Conservation (phyloP, 2,797 vertebrate species). For the Eutrigla gurnardus region DNA sequence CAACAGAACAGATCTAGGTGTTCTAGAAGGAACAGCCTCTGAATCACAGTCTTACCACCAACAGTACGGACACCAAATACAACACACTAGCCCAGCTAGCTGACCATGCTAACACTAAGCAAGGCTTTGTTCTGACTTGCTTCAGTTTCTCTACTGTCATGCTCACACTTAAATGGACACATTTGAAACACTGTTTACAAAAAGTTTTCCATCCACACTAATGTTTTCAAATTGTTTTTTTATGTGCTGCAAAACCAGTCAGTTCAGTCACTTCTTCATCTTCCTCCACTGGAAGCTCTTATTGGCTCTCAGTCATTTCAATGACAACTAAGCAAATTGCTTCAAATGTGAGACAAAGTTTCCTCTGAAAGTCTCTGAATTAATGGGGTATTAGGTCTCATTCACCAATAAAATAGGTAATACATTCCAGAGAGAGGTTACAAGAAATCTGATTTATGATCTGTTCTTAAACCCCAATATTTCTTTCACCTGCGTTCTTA, state of each 20-base stretch:
- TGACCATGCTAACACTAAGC: slow-evolving; percentile 24
- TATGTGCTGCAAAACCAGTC: no score
- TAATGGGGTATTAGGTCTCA: no score
- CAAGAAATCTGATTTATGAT: no score
- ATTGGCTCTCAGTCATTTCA: no score
- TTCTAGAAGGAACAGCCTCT: not conserved
- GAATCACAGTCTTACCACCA: slow-evolving; percentile 19
- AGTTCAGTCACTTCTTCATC: not conserved
- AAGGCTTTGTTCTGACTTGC: slow-evolving; percentile 1
- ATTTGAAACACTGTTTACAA: slow-evolving; percentile 17
- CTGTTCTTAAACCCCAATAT: no score
- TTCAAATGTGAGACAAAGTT: not conserved
- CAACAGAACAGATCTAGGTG: not conserved
- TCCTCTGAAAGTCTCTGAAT: no score
- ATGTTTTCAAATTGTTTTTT: not conserved
- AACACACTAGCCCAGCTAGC: not conserved
- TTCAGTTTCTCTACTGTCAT: slow-evolving; percentile 10
- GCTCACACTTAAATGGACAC: slow-evolving; percentile 16
- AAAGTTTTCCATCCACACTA: slow-evolving; percentile 3
- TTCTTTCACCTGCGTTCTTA: no score
- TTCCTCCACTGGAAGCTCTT: not conserved
- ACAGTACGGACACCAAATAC: not conserved
- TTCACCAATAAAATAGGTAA: no score
- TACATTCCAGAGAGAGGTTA: no score
- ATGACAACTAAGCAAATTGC: no score